A percentile compares a stretch with the other conserved stretches of the same genome.
Conservation (phyloP, 2,113 vertebrate species). For the Paraplagusia blochii region DNA sequence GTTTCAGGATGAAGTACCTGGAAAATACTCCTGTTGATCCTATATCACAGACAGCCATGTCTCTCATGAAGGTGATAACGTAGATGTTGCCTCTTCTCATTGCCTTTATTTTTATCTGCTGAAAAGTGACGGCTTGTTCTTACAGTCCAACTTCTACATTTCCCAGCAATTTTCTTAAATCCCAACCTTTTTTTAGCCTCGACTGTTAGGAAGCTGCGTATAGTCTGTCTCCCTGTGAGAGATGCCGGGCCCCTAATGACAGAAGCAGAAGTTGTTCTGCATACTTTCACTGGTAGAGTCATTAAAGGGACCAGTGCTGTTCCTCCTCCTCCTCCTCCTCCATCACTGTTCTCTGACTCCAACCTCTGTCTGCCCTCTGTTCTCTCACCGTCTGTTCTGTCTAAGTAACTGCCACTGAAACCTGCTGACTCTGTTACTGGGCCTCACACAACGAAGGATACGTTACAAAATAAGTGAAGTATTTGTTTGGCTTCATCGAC, state of each 20-base stretch:
- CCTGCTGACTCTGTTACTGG: no score
- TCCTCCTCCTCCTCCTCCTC: slow-evolving; percentile 9
- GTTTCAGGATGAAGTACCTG: no score
- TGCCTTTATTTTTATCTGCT: slow-evolving; percentile 3
- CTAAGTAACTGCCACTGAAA: slow-evolving; percentile 5
- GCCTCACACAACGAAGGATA: neutral
- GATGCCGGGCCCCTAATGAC: slow-evolving; percentile 69
- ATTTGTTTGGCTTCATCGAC: no score
- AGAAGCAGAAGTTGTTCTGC: slow-evolving; percentile 69
- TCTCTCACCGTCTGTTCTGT: slow-evolving; percentile 18
- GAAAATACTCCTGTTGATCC: no score
- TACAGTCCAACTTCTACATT: slow-evolving; percentile 15
- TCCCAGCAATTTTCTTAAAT: slow-evolving; percentile 4
- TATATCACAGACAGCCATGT: neutral
- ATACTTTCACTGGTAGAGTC: slow-evolving; percentile 71
- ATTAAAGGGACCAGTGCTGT: slow-evolving; percentile 53
- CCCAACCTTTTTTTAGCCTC: slow-evolving; percentile 10
- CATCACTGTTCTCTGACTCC: slow-evolving; percentile 17
- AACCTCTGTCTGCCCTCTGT: slow-evolving; percentile 42
- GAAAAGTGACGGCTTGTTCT: neutral
- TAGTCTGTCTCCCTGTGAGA: slow-evolving; percentile 28
- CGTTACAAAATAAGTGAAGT: neutral
- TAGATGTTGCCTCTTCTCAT: slow-evolving; percentile 7
- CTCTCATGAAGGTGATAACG: neutral
- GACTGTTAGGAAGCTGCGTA: slow-evolving; percentile 37